Evolutionary conservation across 1,140 invertebrate genomes (phyloP).

Genomic region (Drosophila miranda): DNA sequence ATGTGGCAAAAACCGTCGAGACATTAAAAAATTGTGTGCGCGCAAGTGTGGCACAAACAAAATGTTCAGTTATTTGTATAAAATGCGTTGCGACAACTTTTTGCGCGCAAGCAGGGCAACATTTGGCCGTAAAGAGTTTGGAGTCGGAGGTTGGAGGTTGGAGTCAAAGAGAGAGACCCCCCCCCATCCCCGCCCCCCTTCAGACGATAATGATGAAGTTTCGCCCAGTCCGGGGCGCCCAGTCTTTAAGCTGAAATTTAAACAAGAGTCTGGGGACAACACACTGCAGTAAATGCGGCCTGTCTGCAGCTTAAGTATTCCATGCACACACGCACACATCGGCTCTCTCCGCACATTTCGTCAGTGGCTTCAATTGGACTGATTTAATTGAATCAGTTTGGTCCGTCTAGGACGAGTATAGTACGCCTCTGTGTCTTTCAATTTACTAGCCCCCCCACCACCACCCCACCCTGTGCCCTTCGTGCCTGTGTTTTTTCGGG

Average conservation of each 20-base stretch:
- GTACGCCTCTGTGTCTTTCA: conserved; percentile 47
- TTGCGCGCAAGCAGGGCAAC: conserved; percentile 38
- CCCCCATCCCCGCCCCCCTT: not conserved
- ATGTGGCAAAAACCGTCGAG: conserved; percentile 69
- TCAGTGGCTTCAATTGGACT: conserved; percentile 77
- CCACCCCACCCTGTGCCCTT: conserved; percentile 19
- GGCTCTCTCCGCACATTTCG: conserved; percentile 53
- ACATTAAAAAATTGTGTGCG: conserved; percentile 71
- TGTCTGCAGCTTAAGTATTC: conserved; percentile 70
- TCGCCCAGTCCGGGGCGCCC: conserved; percentile 12
- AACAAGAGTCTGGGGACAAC: conserved; percentile 21
- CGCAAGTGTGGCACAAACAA: conserved; percentile 76
- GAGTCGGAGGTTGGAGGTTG: not conserved
- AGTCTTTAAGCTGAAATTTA: conserved; percentile 68
- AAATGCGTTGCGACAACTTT: conserved; percentile 67
- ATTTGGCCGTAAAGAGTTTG: conserved; percentile 52
- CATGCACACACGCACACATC: conserved; percentile 46
- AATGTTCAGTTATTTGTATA: conserved; percentile 78
- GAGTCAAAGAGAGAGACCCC: too few relatives aligned
- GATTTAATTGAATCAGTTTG: conserved; percentile 80
- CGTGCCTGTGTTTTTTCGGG: conserved; percentile 28
- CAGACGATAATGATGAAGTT: conserved; percentile 61
- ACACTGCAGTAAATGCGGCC: conserved; percentile 34
- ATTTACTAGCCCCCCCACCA: conserved; percentile 56
- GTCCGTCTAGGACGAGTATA: conserved; percentile 40